These are phyloP conservation scores for Sacculina carcini DNA, from an alignment of 2,888 invertebrate genomes.

Conservation along the genomic window DNA sequence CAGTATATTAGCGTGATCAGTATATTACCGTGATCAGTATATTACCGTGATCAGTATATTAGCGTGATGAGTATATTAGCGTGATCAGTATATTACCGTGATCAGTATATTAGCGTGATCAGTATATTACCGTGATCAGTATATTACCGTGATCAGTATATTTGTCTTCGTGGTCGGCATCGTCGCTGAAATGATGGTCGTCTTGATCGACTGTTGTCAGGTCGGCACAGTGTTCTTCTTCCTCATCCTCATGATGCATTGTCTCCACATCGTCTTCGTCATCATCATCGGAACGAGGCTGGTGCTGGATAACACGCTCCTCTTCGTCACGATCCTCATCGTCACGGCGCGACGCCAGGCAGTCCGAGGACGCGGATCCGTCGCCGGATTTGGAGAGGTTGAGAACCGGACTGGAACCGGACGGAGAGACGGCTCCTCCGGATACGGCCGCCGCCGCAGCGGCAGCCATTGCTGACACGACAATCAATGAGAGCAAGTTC, in stretches of 20 bases:
- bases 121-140: too few relatives aligned
- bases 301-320: slow-evolving; percentile 61
- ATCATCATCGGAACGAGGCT: slow-evolving; percentile 55
- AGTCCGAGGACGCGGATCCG: slow-evolving; percentile 15
- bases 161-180: slow-evolving; percentile 26
- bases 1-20: too few relatives aligned
- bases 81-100: too few relatives aligned
- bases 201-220: slow-evolving; percentile 40
- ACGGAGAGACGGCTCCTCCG: slow-evolving; percentile 63
- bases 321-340: slow-evolving; percentile 56
- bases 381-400: slow-evolving; percentile 68
- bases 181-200: slow-evolving; percentile 36
- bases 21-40: too few relatives aligned
- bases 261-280: slow-evolving; percentile 41
- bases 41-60: too few relatives aligned
- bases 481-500: too few relatives aligned
- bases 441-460: too few relatives aligned
- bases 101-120: too few relatives aligned
- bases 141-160: too few relatives aligned
- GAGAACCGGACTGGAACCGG: slow-evolving; percentile 69
- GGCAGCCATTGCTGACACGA: too few relatives aligned
- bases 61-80: too few relatives aligned
- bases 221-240: slow-evolving; percentile 27
- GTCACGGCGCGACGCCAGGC: slow-evolving; percentile 16
- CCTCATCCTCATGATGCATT: slow-evolving; percentile 12